Evolutionary conservation across 2,113 vertebrate genomes (phyloP), one percentile per base, ranked within the genome.

Genomic region (Tupaia chinensis): DNA sequence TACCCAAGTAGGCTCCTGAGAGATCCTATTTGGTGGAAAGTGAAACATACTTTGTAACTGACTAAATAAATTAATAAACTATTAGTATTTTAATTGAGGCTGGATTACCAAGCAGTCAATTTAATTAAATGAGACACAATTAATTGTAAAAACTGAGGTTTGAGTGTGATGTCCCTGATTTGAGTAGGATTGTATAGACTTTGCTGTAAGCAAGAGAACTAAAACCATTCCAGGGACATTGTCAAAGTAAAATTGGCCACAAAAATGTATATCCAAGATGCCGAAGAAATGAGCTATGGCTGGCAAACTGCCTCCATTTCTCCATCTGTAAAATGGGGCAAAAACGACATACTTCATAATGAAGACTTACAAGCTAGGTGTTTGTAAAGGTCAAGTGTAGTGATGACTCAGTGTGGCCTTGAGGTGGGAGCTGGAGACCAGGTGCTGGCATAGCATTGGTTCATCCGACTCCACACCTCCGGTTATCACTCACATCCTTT

Each of bases 11-110:
- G 58, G 32, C 84, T 54, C 53, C 72, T 69, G 61, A 1, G 23
- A 83, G 32, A 84, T 44, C 44, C 44, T 44, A 44, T 44, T 44
- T 0, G 69, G 73, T 0, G 4, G 66, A 65, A 58, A 44, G 27
- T 12, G 8, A 54, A 9, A 69, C 56, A 32, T 1, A 44, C 77
- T 84, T 54, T 22, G 10, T 87, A 56, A 89, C 25, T 1, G 9
- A 95, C 15, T 13, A 94, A 94, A 88, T 82, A 95, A 94, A 90
- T 92, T 95, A 91, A 95, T 93, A 87, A 97, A 88, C 65, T 29
- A 79, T 78, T 74, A 93, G 92, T 93, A 34, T 96, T 97, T 94
- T 93, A 83, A 96, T 74, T 86, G 96, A 20, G 9, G 66, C 25
- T 65, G 44, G 89, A 89, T 27, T 86, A 73, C 86, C 69, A 83